Base-by-base conservation (phyloP, 2,888 invertebrate genomes). In the Pedicia rivosa region DNA sequence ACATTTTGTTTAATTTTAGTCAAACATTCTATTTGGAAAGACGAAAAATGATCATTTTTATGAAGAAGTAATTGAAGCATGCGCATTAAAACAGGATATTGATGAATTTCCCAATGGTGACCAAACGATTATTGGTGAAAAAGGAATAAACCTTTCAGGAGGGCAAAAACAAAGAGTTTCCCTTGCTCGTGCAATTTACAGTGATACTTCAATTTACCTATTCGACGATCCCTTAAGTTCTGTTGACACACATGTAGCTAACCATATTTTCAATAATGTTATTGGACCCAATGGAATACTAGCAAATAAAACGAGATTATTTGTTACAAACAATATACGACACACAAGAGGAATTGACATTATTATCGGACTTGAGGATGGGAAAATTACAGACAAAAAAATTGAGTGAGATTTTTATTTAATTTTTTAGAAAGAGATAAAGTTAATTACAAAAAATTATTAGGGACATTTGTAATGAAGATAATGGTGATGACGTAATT, bases 231-330 rank as follows among this genome's bases (percentile, higher is more conserved):
- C 71, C 5, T 54, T 73, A 7, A 67, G 68, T 45, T 73, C 74
- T 8, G 73, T 76, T 2, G 74, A 76, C 51, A 61, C 68, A 4
- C 74, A 74, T 48, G 74, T 74, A 20, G 74, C 73, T 5, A 70
- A 69, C 51, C 71, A 72, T 47, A 67, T 76, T 40, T 75, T 75
- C 51, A 65, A 72, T 20, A 37, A 42, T 14, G 42, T 75, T n/a
- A 64, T 75, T 36, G 67, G 72, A 38, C 63, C 66, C 2, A 52
- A 58, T 24, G 44, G 60, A 60, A 29, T 59, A 4, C 49, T 63
- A 3, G 49, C 51, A 31, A 48, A 49, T 26, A 59, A 56, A 63
- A 73, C 72, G 1, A 52, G 72, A 14, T 49, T 74, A 9, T 51
- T 74, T 28, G 71, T 74, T 3, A 74, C 73, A 0, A 72, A 74